Base-by-base conservation (phyloP, 2,888 invertebrate species). In the Callimorpha dominula region DNA sequence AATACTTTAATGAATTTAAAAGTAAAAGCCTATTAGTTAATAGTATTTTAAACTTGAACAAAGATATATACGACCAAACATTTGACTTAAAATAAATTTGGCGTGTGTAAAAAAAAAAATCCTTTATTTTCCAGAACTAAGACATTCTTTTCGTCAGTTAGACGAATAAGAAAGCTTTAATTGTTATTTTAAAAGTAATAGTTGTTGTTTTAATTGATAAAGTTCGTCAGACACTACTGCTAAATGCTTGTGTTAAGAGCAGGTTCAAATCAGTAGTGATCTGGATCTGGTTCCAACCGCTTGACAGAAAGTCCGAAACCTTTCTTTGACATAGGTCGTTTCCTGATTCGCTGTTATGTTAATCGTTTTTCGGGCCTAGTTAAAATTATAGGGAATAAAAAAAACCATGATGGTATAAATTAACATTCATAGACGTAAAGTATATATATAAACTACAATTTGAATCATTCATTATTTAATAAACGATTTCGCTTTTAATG, bases 281-380 rank as follows among this genome's bases (percentile, higher is more conserved):
- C 6, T 8, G 52, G 52, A 52, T 52, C 1, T 7, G 17, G 6
- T 17, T 15, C 15, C 20, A 11, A 20, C 54, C 20, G 54, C 11
- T 11, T n/a, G n/a, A 20, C 54, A 57, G 4, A 4, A 57, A 57
- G 54, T 11, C 54, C 11, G 8, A 8, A 52, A 17, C 17, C 8
- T 57, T 54, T n/a, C 87, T 91, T 91, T 90, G 89, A 89, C 85
- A 81, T 78, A 78, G 43, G 82, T 77, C 74, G 79, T 81, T 85
- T 79, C 80, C 86, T 81, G 77, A 73, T 76, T 79, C 82, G 78
- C 84, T 85, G 87, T 89, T 89, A 87, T 87, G 86, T 80, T 86
- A 89, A 87, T 88, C 86, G 84, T 83, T 83, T 86, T 88, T 86
- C 79, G 72, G 75, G 73, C 77, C 65, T 68, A 72, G 63, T 70